A percentile compares a stretch with the other conserved stretches of the same genome.
phyloP scores from a whole-genome alignment of 2,113 vertebrate species.

The Procavia capensis region DNA sequence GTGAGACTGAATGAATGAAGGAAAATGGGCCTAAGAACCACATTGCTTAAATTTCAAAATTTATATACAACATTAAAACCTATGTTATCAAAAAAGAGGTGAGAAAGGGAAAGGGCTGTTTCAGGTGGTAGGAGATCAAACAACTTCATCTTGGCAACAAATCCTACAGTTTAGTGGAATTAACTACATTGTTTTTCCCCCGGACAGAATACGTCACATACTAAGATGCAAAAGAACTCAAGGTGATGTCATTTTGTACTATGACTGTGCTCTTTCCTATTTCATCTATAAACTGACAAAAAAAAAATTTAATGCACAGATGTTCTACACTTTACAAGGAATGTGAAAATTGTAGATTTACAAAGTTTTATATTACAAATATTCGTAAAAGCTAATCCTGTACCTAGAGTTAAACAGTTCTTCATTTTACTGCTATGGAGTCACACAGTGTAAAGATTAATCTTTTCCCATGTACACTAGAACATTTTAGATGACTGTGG shows the following conservation, averaged over 20 bases:
- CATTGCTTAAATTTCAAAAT: neutral
- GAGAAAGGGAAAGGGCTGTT: neutral
- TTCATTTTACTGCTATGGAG: neutral
- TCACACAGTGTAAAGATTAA: neutral
- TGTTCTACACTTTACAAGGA: neutral
- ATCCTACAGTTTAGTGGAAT: neutral
- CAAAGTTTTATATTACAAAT: neutral
- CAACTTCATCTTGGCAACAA: neutral
- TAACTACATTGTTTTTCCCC: neutral
- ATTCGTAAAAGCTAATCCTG: neutral
- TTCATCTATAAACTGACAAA: conserved; percentile 1
- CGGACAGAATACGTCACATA: neutral
- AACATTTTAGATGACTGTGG: neutral
- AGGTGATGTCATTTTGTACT: neutral
- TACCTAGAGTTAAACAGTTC: neutral
- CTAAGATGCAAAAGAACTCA: neutral
- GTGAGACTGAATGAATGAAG: neutral
- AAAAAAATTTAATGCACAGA: conserved; percentile 31
- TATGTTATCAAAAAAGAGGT: neutral
- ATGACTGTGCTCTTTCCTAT: neutral
- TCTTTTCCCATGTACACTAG: neutral
- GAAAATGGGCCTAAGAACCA: neutral
- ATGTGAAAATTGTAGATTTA: neutral
- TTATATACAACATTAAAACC: neutral
- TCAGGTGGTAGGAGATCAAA: neutral